phyloP scores from a whole-genome alignment of 2,113 vertebrate species.

The Lycocorax pyrrhopterus region DNA sequence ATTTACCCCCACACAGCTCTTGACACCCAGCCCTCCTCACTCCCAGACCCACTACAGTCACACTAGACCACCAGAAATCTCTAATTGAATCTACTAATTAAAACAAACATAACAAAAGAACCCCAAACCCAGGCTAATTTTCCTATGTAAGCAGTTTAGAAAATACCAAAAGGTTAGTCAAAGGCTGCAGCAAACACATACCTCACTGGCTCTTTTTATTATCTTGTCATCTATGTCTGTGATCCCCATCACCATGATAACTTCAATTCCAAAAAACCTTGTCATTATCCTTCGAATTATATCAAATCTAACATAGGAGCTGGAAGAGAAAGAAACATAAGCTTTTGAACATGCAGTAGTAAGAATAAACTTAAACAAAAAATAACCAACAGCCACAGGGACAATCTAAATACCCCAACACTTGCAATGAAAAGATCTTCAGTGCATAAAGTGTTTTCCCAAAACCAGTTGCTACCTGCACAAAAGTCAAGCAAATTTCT shows the following conservation, averaged over 20 bases:
- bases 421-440: neutral
- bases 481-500: slow-evolving; percentile 31
- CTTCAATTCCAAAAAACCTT: slow-evolving; percentile 81
- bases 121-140: neutral
- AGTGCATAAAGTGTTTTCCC: neutral
- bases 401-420: neutral
- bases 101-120: neutral
- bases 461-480: neutral
- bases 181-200: slow-evolving; percentile 27
- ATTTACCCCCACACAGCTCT: neutral
- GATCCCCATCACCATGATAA: slow-evolving; percentile 92
- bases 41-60: neutral
- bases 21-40: fast-evolving
- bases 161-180: neutral
- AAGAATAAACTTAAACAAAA: neutral
- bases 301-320: slow-evolving; percentile 94
- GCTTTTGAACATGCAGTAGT: neutral
- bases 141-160: neutral
- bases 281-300: slow-evolving; percentile 88
- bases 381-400: neutral
- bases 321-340: slow-evolving; percentile 23
- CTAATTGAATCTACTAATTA: neutral
- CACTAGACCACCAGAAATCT: neutral
- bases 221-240: slow-evolving; percentile 97
- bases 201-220: slow-evolving; percentile 85